Evolutionary conservation across 2,113 vertebrate genomes (phyloP).

Genomic region (Burhinus oedicnemus): DNA sequence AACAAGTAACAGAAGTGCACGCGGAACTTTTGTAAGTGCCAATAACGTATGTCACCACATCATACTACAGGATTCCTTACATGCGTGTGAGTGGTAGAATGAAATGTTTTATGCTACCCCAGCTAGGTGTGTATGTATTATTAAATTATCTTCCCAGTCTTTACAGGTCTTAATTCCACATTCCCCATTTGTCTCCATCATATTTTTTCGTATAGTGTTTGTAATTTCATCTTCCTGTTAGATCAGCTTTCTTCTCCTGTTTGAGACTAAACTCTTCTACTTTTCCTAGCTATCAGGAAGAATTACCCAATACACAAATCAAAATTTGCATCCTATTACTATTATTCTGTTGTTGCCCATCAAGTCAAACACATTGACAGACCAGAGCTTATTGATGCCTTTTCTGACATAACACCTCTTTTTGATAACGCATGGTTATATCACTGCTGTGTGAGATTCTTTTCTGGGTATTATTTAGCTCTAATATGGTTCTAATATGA

Average conservation of each 20-base stretch:
- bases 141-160: background rate
- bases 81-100: background rate
- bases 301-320: background rate
- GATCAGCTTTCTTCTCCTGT: background rate
- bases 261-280: background rate
- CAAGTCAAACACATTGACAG: background rate
- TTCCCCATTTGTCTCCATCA: background rate
- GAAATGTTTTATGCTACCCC: background rate
- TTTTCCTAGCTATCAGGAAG: background rate
- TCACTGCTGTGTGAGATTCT: background rate
- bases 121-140: background rate
- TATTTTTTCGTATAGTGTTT: background rate
- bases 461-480: background rate
- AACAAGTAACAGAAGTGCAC: background rate
- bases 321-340: background rate
- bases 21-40: background rate
- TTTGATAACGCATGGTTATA: background rate
- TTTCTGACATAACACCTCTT: background rate
- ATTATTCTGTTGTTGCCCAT: background rate
- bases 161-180: background rate
- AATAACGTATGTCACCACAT: background rate
- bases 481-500: background rate
- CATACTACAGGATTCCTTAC: background rate
- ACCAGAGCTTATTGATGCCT: background rate
- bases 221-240: background rate